These are phyloP conservation scores for Arenaria interpres DNA, from an alignment of 2,113 vertebrate genomes.

Conservation along the genomic window DNA sequence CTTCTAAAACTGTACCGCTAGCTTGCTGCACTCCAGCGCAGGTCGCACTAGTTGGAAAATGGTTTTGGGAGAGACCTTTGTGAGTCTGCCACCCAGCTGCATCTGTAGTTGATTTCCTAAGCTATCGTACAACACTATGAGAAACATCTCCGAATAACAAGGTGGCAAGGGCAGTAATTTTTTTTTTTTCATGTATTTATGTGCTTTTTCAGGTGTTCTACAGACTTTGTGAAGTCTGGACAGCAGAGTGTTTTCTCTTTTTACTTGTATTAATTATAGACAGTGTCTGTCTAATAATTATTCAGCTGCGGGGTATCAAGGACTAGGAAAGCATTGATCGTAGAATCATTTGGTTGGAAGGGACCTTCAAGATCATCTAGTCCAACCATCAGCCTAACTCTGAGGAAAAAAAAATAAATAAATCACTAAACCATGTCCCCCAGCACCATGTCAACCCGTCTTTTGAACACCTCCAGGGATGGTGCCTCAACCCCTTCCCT, in stretches of 20 bases:
- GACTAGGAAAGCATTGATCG: neutral
- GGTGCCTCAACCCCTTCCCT: too few relatives aligned
- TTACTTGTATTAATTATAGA: neutral
- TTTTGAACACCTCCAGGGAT: too few relatives aligned
- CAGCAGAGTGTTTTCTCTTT: neutral
- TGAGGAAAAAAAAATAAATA: too few relatives aligned
- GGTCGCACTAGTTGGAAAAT: neutral
- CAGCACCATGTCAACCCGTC: too few relatives aligned
- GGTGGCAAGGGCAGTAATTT: neutral
- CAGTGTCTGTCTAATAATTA: neutral
- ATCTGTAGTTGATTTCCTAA: neutral
- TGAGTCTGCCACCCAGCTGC: fast-evolving
- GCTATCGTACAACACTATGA: neutral
- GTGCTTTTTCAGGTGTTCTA: neutral
- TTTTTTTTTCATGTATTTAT: neutral
- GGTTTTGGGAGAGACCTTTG: neutral
- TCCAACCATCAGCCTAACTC: too few relatives aligned
- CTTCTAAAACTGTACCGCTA: neutral
- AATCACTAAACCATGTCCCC: too few relatives aligned
- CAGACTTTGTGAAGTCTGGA: neutral
- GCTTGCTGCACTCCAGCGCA: neutral
- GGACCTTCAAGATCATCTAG: too few relatives aligned
- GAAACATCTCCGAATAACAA: neutral
- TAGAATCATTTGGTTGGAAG: too few relatives aligned
- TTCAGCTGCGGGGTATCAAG: neutral